Base-by-base conservation (phyloP, 2,797 vertebrate genomes). In the Sebastes nivosus region DNA sequence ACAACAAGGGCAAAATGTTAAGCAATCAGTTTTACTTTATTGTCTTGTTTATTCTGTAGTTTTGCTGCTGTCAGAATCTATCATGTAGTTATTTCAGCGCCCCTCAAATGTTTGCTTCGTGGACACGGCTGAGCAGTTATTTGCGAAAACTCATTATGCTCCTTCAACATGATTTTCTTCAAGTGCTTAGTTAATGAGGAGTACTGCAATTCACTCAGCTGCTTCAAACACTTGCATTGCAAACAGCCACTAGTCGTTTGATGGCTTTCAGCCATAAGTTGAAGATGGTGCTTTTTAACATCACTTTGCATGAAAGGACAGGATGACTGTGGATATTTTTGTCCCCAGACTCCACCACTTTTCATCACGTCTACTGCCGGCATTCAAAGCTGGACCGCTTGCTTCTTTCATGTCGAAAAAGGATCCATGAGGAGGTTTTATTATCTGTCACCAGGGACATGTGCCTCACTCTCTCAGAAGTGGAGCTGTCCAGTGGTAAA, bases 101-200 rank as follows among this genome's bases (percentile, higher is more conserved):
- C 3, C 42, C 36, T 22, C 46, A 63, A 46, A 55, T 55, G 52
- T 77, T 78, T 70, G 42, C 46, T 38, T 71, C 52, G 24, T n/a
- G 4, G 29, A 61, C 55, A 70, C 50, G 14, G 71, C 34, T 54
- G 67, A 87, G 80, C 42, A 50, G 71, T 42, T 71, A 30, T 70
- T 77, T 80, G 64, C 5, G 68, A 54, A 67, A 86, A 71, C 34
- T 80, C 69, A 87, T 85, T 65, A 61, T 71, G 32, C 59, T 67
- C 22, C 57, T 75, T 70, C 20, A 78, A 55, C 38, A 32, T 68
- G 50, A 78, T 72, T 73, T 81, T 77, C 27, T 60, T 79, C 14
- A 64, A 83, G 66, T 75, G 67, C 50, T 65, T 25, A 20, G 34
- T 65, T 61, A 60, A 80, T 46, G 58, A 74, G 32, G 24, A 59